Percentiles rank a stretch among this genome's conserved stretches.
phyloP scores from a whole-genome alignment of 1,140 invertebrate genomes.

The Telenomus remus region DNA sequence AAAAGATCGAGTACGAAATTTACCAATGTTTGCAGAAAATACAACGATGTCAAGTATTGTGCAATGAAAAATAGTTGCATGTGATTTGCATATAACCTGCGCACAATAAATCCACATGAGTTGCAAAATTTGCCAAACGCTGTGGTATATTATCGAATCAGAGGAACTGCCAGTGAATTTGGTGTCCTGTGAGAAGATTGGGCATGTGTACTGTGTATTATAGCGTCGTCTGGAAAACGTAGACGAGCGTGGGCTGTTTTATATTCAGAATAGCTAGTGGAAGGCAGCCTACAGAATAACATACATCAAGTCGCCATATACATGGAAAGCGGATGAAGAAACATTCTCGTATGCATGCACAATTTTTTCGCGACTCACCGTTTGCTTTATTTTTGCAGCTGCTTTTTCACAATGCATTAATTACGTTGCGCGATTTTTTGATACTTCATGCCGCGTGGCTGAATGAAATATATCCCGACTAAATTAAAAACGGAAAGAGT shows the following conservation, averaged over 20 bases:
- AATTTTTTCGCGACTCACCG: conserved; percentile 48
- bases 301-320: conserved; percentile 57
- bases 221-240: conserved; percentile 56
- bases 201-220: conserved; percentile 52
- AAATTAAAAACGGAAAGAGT: background rate
- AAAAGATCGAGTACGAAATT: too few species aligned
- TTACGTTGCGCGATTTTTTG: conserved; percentile 28
- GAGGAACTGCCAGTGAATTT: conserved; percentile 31
- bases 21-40: background rate
- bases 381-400: conserved; percentile 47
- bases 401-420: conserved; percentile 47
- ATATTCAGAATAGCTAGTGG: conserved; percentile 54
- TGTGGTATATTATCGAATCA: conserved; percentile 49
- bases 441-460: conserved; percentile 15
- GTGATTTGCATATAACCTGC: conserved; percentile 14
- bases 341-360: conserved; percentile 57
- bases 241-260: conserved; percentile 58
- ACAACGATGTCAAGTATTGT: background rate
- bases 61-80: conserved; percentile 1
- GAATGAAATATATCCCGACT: conserved; percentile 4
- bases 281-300: conserved; percentile 59
- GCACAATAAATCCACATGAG: conserved; percentile 18
- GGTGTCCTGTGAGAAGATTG: conserved; percentile 47
- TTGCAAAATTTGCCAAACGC: conserved; percentile 40
- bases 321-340: conserved; percentile 59